Conservation (phyloP, 2,113 vertebrate genomes). For the Redunca redunca region DNA sequence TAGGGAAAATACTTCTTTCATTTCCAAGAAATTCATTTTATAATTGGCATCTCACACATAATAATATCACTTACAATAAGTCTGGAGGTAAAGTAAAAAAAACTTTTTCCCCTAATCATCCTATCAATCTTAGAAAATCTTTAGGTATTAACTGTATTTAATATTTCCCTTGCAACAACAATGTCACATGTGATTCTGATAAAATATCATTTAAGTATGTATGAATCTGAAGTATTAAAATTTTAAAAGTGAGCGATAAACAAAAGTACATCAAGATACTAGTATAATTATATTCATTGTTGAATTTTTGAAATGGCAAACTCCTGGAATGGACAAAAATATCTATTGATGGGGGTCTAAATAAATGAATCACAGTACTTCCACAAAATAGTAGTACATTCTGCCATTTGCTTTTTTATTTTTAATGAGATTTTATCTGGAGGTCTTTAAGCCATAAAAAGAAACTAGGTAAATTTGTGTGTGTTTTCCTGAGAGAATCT, state of each 20-base stretch:
- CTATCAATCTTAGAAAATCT: not conserved
- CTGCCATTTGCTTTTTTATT: not conserved
- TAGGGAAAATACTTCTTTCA: conserved; percentile 7
- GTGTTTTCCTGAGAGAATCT: not conserved
- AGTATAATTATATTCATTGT: not conserved
- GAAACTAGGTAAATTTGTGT: not conserved
- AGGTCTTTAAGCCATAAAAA: not conserved
- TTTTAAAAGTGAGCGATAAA: not conserved
- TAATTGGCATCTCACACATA: not conserved
- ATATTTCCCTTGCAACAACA: not conserved
- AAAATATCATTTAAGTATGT: not conserved
- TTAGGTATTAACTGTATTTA: not conserved
- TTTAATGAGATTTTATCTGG: not conserved
- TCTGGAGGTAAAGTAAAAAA: not conserved
- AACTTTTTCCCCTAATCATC: not conserved
- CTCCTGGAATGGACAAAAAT: not conserved
- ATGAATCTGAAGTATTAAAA: not conserved
- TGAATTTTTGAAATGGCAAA: not conserved
- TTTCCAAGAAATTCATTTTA: conserved; percentile 35
- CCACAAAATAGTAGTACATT: not conserved
- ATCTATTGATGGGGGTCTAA: not conserved
- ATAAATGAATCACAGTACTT: not conserved
- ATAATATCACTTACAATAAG: not conserved
- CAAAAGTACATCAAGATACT: not conserved
- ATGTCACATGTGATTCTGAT: not conserved